Evolutionary conservation across 2,888 invertebrate genomes (phyloP), one percentile per base, ranked within the genome.

Genomic region (Erebia ligea): DNA sequence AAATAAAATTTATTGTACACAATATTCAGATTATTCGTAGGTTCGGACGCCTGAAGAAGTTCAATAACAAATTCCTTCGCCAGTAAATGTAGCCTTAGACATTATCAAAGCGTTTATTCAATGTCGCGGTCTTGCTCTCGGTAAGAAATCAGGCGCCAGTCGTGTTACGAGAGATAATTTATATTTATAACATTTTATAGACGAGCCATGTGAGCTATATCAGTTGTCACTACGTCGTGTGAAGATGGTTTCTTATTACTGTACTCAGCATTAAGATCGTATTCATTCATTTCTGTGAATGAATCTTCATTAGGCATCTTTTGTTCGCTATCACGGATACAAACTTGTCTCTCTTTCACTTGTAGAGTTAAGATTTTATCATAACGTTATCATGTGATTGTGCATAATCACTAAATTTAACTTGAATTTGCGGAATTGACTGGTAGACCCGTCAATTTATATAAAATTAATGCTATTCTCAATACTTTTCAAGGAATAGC

Each of bases 221-320:
- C 50, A 50, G 52, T 50, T 40, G 52, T 54, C 63, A 34, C 17
- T 63, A 64, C 52, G 52, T 64, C 52, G 54, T 54, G 11, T 54
- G 40, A 64, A 54, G 19, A 40, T 45, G 62, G 64, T 52, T 64
- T 52, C 50, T 64, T 52, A 52, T 64, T 64, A 64, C 52, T 17
- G 52, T 52, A 13, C 34, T 34, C 50, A 52, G 52, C 64, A 52
- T 34, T 54, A 54, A 40, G 64, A 64, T 54, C n/a, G 17, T 52
- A 54, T 64, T 64, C 54, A 64, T 64, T 63, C 54, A 64, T 64
- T 63, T 64, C 34, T 54, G 13, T 54, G 34, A 62, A 64, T 64
- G 64, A 54, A 62, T 48, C 42, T 62, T 62, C 62, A 62, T 62
- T 62, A 62, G 48, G 45, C 21, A 61, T 62, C 3, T 21, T 62